A percentile compares a stretch with the other conserved stretches of the same genome.
Evolutionary conservation across 2,888 invertebrate species (phyloP).

Genomic region (Tuta absoluta): DNA sequence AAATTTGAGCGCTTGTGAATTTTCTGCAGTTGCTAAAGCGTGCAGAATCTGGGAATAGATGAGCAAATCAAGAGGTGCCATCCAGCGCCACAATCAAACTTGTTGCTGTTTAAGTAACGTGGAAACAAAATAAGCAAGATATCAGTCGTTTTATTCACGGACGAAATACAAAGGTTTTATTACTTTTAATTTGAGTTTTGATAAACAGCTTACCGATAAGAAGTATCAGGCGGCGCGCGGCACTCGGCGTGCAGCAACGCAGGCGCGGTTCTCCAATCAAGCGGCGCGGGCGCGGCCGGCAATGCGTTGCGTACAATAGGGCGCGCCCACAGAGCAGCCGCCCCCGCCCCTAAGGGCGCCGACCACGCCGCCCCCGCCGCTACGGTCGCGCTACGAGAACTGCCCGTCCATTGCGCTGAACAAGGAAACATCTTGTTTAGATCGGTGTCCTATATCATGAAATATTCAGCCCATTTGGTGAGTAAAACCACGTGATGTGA

Average conservation of each 20-base stretch:
- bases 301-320: slow-evolving; percentile 81
- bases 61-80: too few relatives aligned
- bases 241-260: slow-evolving; percentile 63
- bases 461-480: too few relatives aligned
- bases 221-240: slow-evolving; percentile 57
- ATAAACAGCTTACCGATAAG: slow-evolving; percentile 55
- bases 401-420: slow-evolving; percentile 48
- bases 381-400: slow-evolving; percentile 63
- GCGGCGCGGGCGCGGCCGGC: slow-evolving; percentile 47
- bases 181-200: too few relatives aligned
- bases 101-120: too few relatives aligned
- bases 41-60: too few relatives aligned
- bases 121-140: too few relatives aligned
- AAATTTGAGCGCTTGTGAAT: too few relatives aligned
- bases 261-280: slow-evolving; percentile 57
- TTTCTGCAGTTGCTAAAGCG: too few relatives aligned
- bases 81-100: too few relatives aligned
- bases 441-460: background rate
- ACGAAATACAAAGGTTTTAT: too few relatives aligned
- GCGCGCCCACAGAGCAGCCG: slow-evolving; percentile 87
- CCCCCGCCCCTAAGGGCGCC: slow-evolving; percentile 84
- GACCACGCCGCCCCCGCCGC: slow-evolving; percentile 75
- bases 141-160: too few relatives aligned
- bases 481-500: too few relatives aligned
- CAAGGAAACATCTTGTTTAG: background rate